Base-by-base conservation (phyloP, 2,888 invertebrate genomes). In the Plutella xylostella region DNA sequence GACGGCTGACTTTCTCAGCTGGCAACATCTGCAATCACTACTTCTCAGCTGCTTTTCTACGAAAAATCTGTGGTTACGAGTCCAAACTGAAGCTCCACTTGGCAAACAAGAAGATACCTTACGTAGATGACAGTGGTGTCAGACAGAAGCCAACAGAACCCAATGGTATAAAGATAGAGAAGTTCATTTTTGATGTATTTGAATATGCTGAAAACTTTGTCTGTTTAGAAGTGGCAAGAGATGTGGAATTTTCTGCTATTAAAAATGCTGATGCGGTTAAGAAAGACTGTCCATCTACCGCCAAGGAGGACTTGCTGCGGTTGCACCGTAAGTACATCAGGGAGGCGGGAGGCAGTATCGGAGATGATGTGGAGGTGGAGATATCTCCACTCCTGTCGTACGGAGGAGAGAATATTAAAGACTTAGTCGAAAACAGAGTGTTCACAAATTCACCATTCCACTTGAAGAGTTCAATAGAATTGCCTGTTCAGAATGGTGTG, bases 11-110 rank as follows among this genome's bases (percentile, higher is more conserved):
- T 0, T 99, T 97, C 68, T 94, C 90, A 46, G 96, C 98, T 1
- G 99, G 98, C 1, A 98, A 96, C 67, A 99, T 99, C 52, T 98
- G 98, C 72, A 99, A 98, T 70, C 99, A 99, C 63, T 97, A 96
- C 67, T 99, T 99, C 76, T 92, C 93, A 0, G 79, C 92, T 0
- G 88, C 92, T 46, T 99, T 99, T 70, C 82, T 99, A 4, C 79
- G 87, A 22, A 85, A 88, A 57, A 88, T 97, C 38, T 90, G 90
- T 30, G 85, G 89, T 48, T 90, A 89, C 56, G 93, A 96, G 67
- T 77, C 85, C 0, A 86, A 92, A 51, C 72, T 99, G 30, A 92
- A 93, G 57, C 87, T 98, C 43, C 99, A 99, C 65, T 90, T 97
- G 0, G 99, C 99, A 5, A 94, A 95, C 65, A 99, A 99, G 85